phyloP scores from a whole-genome alignment of 2,888 invertebrate species.

The Eupelmus urozonus region DNA sequence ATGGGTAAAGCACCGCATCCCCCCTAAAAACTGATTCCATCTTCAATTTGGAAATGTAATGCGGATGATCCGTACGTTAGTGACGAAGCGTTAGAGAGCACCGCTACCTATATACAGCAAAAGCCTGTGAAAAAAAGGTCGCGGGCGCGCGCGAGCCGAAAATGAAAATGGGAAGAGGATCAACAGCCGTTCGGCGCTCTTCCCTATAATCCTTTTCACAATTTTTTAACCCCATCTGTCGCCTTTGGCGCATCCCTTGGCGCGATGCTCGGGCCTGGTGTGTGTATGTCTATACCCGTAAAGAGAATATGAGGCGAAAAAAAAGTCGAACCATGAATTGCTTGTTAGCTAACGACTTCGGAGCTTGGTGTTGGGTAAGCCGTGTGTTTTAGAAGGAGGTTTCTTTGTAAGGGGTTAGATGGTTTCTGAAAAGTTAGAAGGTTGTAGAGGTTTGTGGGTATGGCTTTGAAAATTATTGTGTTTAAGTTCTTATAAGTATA shows the following conservation, averaged over 20 bases:
- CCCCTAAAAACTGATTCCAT: constrained; percentile 31
- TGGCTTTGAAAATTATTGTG: too few species aligned
- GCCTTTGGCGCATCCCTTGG: constrained; percentile 68
- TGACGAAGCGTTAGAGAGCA: constrained; percentile 39
- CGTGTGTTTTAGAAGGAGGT: neutral
- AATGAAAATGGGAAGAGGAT: constrained; percentile 73
- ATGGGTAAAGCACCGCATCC: too few species aligned
- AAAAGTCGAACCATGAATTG: constrained; percentile 52
- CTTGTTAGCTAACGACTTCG: constrained; percentile 58
- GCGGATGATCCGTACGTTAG: constrained; percentile 62
- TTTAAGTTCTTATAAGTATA: too few species aligned
- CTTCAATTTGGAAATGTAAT: constrained; percentile 65
- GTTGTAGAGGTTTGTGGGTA: too few species aligned
- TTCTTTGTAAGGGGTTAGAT: too few species aligned
- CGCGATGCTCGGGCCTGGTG: too few species aligned
- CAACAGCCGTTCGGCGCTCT: constrained; percentile 63
- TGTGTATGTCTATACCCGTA: constrained; percentile 57
- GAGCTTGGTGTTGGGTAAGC: constrained; percentile 30
- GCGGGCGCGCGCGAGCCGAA: constrained; percentile 66
- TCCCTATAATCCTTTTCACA: constrained; percentile 74
- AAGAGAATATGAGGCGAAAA: constrained; percentile 29
- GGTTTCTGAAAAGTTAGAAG: too few species aligned
- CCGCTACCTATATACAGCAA: neutral
- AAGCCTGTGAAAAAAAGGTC: constrained; percentile 63
- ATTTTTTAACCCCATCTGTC: constrained; percentile 78